Evolutionary conservation across 2,113 vertebrate species (phyloP), one percentile per base, ranked within the genome.

Genomic region (Cairina moschata): DNA sequence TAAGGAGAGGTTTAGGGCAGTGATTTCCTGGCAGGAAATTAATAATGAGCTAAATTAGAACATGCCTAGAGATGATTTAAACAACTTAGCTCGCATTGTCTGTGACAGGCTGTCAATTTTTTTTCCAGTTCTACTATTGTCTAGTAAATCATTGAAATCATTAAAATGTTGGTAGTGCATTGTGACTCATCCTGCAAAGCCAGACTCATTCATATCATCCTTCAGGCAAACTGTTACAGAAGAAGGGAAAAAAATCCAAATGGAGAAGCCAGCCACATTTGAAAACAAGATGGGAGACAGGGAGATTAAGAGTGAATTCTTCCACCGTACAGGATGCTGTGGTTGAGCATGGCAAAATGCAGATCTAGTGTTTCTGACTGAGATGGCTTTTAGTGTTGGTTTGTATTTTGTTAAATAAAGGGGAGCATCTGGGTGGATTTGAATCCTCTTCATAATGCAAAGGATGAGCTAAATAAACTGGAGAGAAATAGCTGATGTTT

Each of bases 1-100:
- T 96, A 95, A 84, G 77, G 87, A 92, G 88, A 94, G 96, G 80
- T 96, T 97, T 97, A 91, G 83, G 82, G 56, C 44, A 96, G 76
- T 79, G 78, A 91, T 96, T 97, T 97, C 90, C 94, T 96, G 91
- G 92, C 84, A 96, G 95, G 84, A 96, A 97, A 97, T 97, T 97
- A 97, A 96, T 96, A 97, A 97, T 96, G 90, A 97, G 78, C 65
- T 95, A 95, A 97, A 97, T 97, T 97, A 95, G 90, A 92, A 94
- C 88, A 97, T 84, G 95, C n/a, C 65, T 97, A 86, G 94, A 97
- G 96, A 97, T 94, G 90, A 96, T 97, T 97, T 96, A 93, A 96
- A 90, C 84, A 97, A 94, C 80, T 95, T 97, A 26, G 58, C 95
- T 65, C 62, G 54, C 42, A 87, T 84, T 97, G 80, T 95, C 89